These are phyloP conservation scores for Chelon auratus DNA, from an alignment of 2,797 vertebrate genomes.

Conservation along the genomic window DNA sequence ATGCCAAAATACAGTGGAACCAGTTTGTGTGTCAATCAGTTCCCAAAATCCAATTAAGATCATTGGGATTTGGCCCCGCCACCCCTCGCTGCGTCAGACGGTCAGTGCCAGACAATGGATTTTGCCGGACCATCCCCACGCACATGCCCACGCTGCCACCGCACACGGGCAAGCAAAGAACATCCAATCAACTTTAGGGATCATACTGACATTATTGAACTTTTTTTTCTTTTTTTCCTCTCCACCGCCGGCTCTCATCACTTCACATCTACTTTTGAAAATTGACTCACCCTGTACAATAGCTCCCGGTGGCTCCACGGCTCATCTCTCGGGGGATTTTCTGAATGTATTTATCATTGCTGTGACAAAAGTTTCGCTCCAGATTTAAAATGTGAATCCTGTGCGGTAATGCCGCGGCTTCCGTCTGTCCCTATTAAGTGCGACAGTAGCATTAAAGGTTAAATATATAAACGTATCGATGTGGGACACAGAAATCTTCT, in stretches of 20 bases:
- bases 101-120: conserved; percentile 71
- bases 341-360: conserved; percentile 26
- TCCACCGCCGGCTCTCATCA: conserved; percentile 43
- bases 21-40: conserved; percentile 59
- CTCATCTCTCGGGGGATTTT: conserved; percentile 28
- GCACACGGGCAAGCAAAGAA: conserved; percentile 51
- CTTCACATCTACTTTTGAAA: conserved; percentile 60
- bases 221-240: conserved; percentile 21
- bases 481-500: background rate
- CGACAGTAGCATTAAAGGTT: background rate
- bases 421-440: background rate
- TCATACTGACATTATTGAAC: conserved; percentile 68
- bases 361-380: conserved; percentile 15
- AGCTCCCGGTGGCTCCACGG: conserved; percentile 13
- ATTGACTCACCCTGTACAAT: conserved; percentile 35
- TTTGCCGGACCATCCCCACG: conserved; percentile 49
- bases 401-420: background rate
- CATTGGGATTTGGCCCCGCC: conserved; percentile 66
- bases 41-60: conserved; percentile 72
- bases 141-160: conserved; percentile 63
- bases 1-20: conserved; percentile 56
- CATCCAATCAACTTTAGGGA: conserved; percentile 71
- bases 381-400: conserved; percentile 1
- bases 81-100: conserved; percentile 58
- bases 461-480: background rate